phyloP scores from a whole-genome alignment of 53 echinoderm and acorn worm genomes.

The Patiria pectinifera region DNA sequence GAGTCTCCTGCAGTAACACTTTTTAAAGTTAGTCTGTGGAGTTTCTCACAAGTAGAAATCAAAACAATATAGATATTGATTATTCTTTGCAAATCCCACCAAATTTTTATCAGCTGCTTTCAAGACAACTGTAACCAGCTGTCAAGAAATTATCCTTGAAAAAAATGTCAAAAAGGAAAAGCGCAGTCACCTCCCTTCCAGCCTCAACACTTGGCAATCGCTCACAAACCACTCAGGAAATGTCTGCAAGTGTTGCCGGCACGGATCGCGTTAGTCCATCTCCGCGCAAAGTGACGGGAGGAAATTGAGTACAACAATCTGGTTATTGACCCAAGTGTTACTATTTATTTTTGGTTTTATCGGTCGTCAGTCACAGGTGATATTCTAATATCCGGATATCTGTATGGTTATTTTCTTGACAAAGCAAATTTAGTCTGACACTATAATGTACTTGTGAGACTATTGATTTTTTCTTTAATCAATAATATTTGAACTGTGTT shows the following conservation, averaged over 20 bases:
- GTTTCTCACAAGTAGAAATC: no score
- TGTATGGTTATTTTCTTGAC: not conserved
- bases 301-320: conserved; percentile 31
- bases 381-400: not conserved
- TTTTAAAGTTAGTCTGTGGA: no score
- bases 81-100: not conserved
- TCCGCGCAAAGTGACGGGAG: not conserved
- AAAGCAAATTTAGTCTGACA: not conserved
- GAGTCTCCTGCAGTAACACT: no score
- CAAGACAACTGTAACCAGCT: not conserved
- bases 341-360: not conserved
- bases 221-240: conserved; percentile 10
- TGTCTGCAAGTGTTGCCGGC: not conserved
- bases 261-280: not conserved
- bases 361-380: not conserved
- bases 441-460: not conserved
- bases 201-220: not conserved
- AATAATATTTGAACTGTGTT: no score
- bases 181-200: not conserved
- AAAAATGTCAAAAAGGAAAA: not conserved
- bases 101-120: not conserved
- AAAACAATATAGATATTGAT: not conserved
- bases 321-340: not conserved
- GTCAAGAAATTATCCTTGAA: not conserved
- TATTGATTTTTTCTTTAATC: not conserved